phyloP scores from a whole-genome alignment of 1,140 invertebrate species.

The Lepidurus packardi region DNA sequence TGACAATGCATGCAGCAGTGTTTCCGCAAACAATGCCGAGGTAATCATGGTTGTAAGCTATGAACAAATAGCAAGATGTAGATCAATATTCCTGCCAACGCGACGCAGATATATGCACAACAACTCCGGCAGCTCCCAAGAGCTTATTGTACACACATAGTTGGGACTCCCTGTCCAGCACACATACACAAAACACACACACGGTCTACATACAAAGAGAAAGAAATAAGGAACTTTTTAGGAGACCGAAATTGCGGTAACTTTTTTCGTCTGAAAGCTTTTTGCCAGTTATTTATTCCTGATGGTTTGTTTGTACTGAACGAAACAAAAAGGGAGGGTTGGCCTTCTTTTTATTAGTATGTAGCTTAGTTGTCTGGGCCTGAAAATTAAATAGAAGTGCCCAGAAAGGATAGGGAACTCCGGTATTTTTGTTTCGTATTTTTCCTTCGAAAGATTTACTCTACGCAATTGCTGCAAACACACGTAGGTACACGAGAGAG shows the following conservation, averaged over 20 bases:
- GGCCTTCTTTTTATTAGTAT: too few relatives aligned
- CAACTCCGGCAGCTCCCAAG: not conserved
- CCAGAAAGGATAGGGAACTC: too few relatives aligned
- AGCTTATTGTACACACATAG: not conserved
- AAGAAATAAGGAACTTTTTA: not conserved
- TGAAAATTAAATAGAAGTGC: too few relatives aligned
- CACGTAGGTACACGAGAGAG: too few relatives aligned
- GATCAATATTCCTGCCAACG: slow-evolving; percentile 11
- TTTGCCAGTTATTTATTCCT: too few relatives aligned
- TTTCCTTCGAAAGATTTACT: too few relatives aligned
- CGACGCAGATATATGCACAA: slow-evolving; percentile 17
- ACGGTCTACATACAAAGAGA: not conserved
- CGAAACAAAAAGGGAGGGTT: too few relatives aligned
- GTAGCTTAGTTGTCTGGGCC: too few relatives aligned
- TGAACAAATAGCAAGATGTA: not conserved
- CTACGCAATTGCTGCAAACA: too few relatives aligned
- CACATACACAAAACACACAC: not conserved
- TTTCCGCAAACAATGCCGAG: slow-evolving; percentile 14
- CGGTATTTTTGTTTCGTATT: too few relatives aligned
- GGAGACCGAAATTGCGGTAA: not conserved
- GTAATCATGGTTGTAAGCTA: slow-evolving; percentile 3
- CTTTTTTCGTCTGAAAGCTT: too few relatives aligned
- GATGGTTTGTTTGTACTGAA: too few relatives aligned
- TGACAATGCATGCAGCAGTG: not conserved
- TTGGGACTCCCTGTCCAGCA: not conserved